Conservation (phyloP, 1,140 invertebrate species). For the Pemphigus obesinymphae region DNA sequence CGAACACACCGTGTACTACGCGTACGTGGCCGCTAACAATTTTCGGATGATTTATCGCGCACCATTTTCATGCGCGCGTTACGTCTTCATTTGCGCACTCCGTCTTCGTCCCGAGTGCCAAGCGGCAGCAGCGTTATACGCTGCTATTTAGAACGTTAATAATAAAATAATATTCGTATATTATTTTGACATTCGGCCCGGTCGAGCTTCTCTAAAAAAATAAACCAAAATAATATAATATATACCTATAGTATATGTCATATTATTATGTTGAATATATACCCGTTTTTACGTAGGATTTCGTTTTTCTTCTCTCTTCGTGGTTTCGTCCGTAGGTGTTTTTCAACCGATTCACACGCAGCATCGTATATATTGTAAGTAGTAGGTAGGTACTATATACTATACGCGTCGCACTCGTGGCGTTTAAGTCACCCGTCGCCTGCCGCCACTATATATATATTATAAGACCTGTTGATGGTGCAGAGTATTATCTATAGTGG, state of each 20-base stretch:
- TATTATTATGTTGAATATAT: too few relatives aligned
- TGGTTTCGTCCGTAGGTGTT: not conserved
- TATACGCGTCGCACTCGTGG: not conserved
- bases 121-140: too few relatives aligned
- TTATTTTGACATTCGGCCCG: not conserved
- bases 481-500: not conserved
- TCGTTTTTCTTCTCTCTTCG: not conserved
- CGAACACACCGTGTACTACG: not conserved
- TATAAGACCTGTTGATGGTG: not conserved
- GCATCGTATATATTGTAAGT: too few relatives aligned
- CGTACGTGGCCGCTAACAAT: not conserved
- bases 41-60: slow-evolving; percentile 34
- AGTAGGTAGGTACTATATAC: too few relatives aligned
- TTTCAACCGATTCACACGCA: slow-evolving; percentile 1
- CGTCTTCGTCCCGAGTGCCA: not conserved
- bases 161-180: not conserved
- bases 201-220: not conserved
- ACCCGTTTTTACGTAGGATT: slow-evolving; percentile 30
- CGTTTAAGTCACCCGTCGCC: slow-evolving; percentile 22
- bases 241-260: not conserved
- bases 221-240: slow-evolving; percentile 9
- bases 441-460: not conserved
- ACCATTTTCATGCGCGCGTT: not conserved
- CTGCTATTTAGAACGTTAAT: not conserved
- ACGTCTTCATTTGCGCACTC: not conserved